Conservation (phyloP, 2,888 invertebrate species). For the Maniola hyperantus region DNA sequence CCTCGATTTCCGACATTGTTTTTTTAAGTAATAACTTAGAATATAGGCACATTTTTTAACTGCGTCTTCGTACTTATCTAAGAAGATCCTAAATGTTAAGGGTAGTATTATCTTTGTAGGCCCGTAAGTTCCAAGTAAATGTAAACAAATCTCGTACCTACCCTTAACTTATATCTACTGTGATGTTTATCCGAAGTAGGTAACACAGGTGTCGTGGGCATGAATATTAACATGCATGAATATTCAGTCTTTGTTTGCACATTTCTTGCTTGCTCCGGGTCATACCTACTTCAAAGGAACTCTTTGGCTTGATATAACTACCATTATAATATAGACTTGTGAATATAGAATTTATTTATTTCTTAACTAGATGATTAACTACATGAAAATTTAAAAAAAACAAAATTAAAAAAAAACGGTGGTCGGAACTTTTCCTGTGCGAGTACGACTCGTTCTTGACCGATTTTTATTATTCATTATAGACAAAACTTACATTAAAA, state of each 20-base stretch:
- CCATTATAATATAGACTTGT: not conserved
- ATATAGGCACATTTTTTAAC: too few relatives aligned
- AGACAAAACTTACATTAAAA: too few relatives aligned
- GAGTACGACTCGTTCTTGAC: too few relatives aligned
- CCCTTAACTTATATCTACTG: not conserved
- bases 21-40: too few relatives aligned
- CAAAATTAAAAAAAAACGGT: too few relatives aligned
- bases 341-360: not conserved
- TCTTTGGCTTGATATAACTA: conserved; percentile 42
- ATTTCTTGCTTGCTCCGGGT: conserved; percentile 60
- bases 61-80: not conserved
- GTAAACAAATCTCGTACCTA: conserved; percentile 7
- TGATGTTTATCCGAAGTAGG: not conserved
- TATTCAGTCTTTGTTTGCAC: conserved; percentile 72
- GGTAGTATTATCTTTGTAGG: not conserved
- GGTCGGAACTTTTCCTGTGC: too few relatives aligned
- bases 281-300: conserved; percentile 42
- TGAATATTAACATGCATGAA: conserved; percentile 78
- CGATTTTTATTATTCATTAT: too few relatives aligned
- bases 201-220: conserved; percentile 63
- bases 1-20: too few relatives aligned
- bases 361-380: too few relatives aligned
- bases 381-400: too few relatives aligned
- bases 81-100: not conserved
- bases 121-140: too few relatives aligned